phyloP scores from a whole-genome alignment of 1,140 invertebrate genomes.

The Phocides pigmalion region DNA sequence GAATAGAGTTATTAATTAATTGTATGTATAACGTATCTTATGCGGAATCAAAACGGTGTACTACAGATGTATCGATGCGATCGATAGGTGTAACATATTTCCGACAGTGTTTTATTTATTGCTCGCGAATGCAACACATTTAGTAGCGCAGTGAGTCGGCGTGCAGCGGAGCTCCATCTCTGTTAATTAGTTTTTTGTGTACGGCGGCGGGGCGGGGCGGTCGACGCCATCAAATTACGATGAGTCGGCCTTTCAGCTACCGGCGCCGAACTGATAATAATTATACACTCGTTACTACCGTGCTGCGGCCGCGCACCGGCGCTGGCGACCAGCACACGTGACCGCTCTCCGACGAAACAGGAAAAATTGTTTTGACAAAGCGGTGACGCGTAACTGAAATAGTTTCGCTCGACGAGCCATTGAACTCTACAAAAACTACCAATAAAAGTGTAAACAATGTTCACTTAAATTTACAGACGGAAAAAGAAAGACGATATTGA shows the following conservation, averaged over 20 bases:
- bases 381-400: conserved; percentile 46
- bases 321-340: conserved; percentile 34
- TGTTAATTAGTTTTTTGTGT: conserved; percentile 82
- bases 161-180: conserved; percentile 55
- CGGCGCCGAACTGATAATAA: conserved; percentile 72
- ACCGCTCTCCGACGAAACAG: conserved; percentile 49
- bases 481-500: conserved; percentile 20
- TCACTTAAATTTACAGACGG: conserved; percentile 11
- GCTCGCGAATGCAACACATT: conserved; percentile 53
- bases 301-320: conserved; percentile 53
- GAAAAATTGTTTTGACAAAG: conserved; percentile 61
- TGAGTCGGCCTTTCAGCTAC: conserved; percentile 80
- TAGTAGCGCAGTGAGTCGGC: conserved; percentile 47
- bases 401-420: conserved; percentile 25
- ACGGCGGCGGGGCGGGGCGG: conserved; percentile 56
- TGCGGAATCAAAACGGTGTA: no score
- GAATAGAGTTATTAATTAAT: no score
- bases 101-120: conserved; percentile 55
- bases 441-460: conserved; percentile 28
- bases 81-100: neutral
- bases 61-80: no score
- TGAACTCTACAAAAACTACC: conserved; percentile 19
- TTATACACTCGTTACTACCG: conserved; percentile 83
- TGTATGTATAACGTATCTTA: no score
- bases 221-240: conserved; percentile 82